These are phyloP conservation scores for Trogon melanurus DNA, from an alignment of 2,113 vertebrate species.

Conservation along the genomic window DNA sequence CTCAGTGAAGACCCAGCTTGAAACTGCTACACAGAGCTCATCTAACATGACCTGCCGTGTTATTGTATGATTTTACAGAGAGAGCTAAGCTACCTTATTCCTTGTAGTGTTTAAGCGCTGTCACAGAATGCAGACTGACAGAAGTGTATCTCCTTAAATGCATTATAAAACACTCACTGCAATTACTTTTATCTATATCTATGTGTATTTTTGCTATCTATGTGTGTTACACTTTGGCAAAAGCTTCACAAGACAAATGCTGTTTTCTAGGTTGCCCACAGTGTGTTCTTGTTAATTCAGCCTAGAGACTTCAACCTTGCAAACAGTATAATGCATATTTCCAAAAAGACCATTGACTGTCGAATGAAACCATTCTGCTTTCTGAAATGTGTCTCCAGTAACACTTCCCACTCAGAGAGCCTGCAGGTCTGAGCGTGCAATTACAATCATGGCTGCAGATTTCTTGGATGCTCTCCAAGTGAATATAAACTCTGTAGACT, in stretches of 20 bases:
- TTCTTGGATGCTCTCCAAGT: not conserved
- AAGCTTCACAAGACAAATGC: not conserved
- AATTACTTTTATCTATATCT: not conserved
- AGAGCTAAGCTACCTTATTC: not conserved
- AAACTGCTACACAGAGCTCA: not conserved
- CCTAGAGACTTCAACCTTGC: not conserved
- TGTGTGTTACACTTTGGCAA: not conserved
- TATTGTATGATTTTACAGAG: not conserved
- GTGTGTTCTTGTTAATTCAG: not conserved
- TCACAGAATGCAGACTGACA: not conserved
- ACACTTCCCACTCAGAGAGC: not conserved
- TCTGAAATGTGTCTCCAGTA: not conserved
- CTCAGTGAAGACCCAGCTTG: not conserved
- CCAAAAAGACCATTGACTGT: not conserved
- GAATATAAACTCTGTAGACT: not conserved
- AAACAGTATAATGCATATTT: not conserved
- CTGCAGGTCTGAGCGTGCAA: not conserved
- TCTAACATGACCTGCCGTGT: not conserved
- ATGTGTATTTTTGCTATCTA: fast-evolving
- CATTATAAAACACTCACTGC: not conserved
- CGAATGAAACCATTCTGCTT: not conserved
- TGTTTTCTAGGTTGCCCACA: not conserved
- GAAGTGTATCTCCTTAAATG: not conserved
- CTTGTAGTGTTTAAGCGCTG: not conserved
- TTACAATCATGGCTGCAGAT: not conserved